Evolutionary conservation across 2,113 vertebrate species (phyloP).

Genomic region (Perccottus glenii): DNA sequence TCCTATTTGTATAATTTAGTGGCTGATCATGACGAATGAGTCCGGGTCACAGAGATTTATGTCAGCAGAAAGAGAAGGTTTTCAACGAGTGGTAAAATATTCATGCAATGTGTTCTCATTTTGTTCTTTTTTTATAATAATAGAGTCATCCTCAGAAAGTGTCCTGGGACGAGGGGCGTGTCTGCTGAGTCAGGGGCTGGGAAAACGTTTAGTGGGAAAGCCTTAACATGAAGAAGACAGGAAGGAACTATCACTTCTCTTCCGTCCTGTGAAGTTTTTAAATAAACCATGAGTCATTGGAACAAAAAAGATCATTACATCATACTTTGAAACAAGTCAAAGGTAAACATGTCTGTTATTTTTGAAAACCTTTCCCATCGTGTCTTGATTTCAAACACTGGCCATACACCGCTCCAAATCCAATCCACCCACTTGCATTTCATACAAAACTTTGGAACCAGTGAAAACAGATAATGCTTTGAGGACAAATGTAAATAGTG

Average conservation of each 20-base stretch:
- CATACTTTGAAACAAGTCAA: too few species aligned
- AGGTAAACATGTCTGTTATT: too few species aligned
- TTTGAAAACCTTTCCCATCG: too few species aligned
- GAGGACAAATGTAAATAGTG: too few species aligned
- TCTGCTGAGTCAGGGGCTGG: slow-evolving; percentile 49
- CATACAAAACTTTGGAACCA: too few species aligned
- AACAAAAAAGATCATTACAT: too few species aligned
- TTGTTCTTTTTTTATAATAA: slow-evolving; percentile 13
- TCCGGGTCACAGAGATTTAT: slow-evolving; percentile 5
- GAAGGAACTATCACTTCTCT: background rate
- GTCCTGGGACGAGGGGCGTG: slow-evolving; percentile 34
- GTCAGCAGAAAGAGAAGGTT: background rate
- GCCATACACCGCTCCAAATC: too few species aligned
- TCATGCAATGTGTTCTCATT: background rate
- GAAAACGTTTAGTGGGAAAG: slow-evolving; percentile 51
- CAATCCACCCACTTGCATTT: too few species aligned
- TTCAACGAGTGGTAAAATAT: slow-evolving; percentile 20
- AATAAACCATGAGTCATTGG: too few species aligned
- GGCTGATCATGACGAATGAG: background rate
- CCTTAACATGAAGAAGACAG: slow-evolving; percentile 39
- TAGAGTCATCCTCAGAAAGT: slow-evolving; percentile 2
- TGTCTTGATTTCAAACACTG: too few species aligned
- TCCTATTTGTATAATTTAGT: background rate
- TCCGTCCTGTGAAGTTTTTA: slow-evolving; percentile 10
- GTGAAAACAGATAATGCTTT: too few species aligned